phyloP scores from a whole-genome alignment of 2,888 invertebrate genomes.

The Cistogaster globosa region DNA sequence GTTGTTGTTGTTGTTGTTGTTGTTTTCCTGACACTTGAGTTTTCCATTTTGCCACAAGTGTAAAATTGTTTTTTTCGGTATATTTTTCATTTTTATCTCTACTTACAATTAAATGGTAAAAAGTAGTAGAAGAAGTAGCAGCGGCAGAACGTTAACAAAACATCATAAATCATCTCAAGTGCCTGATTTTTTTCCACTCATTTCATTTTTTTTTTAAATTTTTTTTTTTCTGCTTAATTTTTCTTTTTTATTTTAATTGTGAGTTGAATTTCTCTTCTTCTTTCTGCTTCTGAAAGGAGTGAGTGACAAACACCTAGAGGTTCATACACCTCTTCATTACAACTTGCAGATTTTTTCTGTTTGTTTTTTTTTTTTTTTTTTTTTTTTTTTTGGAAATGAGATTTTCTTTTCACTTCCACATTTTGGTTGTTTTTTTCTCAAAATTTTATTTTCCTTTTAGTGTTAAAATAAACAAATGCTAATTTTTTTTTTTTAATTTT shows the following conservation, averaged over 20 bases:
- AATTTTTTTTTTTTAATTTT: constrained; percentile 11
- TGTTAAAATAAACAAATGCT: constrained; percentile 48
- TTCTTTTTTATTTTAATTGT: constrained; percentile 48
- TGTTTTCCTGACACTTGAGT: constrained; percentile 65
- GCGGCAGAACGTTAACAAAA: constrained; percentile 51
- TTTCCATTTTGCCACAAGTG: constrained; percentile 60
- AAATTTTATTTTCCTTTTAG: constrained; percentile 26
- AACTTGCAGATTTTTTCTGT: constrained; percentile 56
- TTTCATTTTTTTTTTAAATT: constrained; percentile 44
- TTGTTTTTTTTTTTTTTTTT: constrained; percentile 25
- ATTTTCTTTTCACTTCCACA: constrained; percentile 31
- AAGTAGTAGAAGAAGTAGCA: constrained; percentile 24
- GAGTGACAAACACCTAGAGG: constrained; percentile 58
- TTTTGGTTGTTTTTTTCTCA: background rate
- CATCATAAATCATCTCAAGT: constrained; percentile 81
- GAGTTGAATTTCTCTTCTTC: constrained; percentile 14
- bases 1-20: too few species aligned
- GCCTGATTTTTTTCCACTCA: constrained; percentile 64
- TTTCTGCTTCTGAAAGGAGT: constrained; percentile 21
- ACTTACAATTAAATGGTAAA: constrained; percentile 48
- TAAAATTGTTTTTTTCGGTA: constrained; percentile 41
- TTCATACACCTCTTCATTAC: constrained; percentile 57
- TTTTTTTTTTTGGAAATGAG: constrained; percentile 13
- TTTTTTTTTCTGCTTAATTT: constrained; percentile 8
- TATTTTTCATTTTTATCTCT: constrained; percentile 15